Conservation (phyloP, 2,113 vertebrate species). For the Macrotus californicus region DNA sequence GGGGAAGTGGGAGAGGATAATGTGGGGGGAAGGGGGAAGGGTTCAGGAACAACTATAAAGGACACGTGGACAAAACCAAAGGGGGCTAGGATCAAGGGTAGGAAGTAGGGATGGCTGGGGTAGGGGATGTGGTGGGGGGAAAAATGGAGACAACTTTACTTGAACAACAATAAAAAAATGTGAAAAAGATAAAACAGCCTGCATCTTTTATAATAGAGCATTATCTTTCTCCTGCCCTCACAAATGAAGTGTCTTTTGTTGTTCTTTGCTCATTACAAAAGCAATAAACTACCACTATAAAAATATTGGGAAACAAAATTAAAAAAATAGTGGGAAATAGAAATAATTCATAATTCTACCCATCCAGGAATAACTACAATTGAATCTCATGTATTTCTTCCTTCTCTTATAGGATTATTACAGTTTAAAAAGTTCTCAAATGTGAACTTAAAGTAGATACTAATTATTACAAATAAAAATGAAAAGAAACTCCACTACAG, state of each 20-base stretch:
- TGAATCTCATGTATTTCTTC: not conserved
- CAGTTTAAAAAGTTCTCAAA: not conserved
- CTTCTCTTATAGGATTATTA: not conserved
- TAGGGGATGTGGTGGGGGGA: too few relatives aligned
- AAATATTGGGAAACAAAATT: not conserved
- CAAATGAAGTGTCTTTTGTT: not conserved
- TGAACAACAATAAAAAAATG: too few relatives aligned
- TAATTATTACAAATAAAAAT: slow-evolving; percentile 9
- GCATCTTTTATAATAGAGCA: not conserved
- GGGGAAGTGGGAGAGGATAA: too few relatives aligned
- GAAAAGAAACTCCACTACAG: not conserved
- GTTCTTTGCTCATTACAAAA: slow-evolving; percentile 22
- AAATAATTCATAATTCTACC: not conserved
- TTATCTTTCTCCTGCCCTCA: fast-evolving
- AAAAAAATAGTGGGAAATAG: not conserved
- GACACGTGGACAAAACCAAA: too few relatives aligned
- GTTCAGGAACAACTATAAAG: too few relatives aligned
- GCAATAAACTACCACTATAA: not conserved
- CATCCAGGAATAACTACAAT: not conserved
- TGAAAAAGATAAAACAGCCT: not conserved
- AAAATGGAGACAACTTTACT: too few relatives aligned
- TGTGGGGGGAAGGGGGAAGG: too few relatives aligned
- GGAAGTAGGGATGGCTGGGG: too few relatives aligned
- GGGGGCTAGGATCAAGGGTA: too few relatives aligned
- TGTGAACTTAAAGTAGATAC: not conserved